Conservation (phyloP, 2,797 vertebrate species). For the Acanthopagrus latus region DNA sequence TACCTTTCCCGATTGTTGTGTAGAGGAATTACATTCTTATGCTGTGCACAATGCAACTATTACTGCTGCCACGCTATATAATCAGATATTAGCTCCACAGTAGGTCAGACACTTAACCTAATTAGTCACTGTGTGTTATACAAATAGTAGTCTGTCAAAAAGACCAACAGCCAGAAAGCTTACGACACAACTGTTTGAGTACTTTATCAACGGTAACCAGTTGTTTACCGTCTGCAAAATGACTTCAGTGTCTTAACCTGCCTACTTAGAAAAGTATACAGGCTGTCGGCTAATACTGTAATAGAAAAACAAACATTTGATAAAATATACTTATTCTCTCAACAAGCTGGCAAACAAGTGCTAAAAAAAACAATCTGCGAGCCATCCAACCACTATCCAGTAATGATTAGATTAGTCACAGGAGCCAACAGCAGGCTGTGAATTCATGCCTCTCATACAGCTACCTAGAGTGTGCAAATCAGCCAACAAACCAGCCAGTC, state of each 20-base stretch:
- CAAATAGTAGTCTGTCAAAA: neutral
- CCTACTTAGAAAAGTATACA: neutral
- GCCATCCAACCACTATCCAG: slow-evolving; percentile 1
- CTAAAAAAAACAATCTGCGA: slow-evolving; percentile 22
- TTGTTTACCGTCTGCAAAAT: neutral
- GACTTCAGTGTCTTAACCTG: neutral
- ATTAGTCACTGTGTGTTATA: neutral
- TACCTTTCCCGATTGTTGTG: neutral
- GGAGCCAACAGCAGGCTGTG: slow-evolving; percentile 10
- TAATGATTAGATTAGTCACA: slow-evolving; percentile 42
- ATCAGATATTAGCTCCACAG: neutral
- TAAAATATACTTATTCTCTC: slow-evolving; percentile 12
- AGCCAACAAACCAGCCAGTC: slow-evolving; percentile 47
- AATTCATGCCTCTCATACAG: slow-evolving; percentile 20
- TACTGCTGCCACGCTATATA: neutral
- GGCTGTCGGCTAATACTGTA: neutral
- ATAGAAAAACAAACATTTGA: slow-evolving; percentile 11
- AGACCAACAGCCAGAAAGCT: neutral
- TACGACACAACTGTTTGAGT: neutral
- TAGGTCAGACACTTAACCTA: neutral
- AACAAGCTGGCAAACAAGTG: slow-evolving; percentile 3
- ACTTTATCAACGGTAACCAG: neutral
- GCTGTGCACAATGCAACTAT: neutral
- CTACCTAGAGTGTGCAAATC: slow-evolving; percentile 29
- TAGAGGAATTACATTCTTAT: neutral